Percentiles rank a stretch among this genome's conserved stretches.
These are phyloP conservation scores for Tolypeutes matacus DNA, from an alignment of 2,797 vertebrate species.

Conservation along the genomic window DNA sequence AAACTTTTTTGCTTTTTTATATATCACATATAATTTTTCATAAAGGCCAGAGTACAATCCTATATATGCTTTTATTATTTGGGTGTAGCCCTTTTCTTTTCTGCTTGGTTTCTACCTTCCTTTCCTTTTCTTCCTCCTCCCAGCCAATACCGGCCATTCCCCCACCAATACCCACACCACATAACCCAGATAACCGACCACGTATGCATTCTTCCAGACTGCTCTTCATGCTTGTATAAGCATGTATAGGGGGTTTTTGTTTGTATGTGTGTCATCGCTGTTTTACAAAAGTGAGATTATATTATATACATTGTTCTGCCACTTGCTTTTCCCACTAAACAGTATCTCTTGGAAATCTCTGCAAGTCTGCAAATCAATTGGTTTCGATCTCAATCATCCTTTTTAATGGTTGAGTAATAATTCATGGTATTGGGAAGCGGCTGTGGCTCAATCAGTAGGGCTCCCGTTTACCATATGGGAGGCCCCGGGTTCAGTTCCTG, in stretches of 20 bases:
- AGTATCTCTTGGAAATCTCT: not conserved
- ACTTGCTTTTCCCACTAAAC: not conserved
- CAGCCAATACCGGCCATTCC: not conserved
- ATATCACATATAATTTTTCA: not conserved
- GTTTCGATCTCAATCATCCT: conserved; percentile 52
- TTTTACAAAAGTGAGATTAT: conserved; percentile 20
- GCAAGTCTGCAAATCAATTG: conserved; percentile 25
- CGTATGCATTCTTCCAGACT: not conserved
- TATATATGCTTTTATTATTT: not conserved
- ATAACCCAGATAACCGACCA: not conserved
- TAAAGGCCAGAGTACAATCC: not conserved
- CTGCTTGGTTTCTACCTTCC: not conserved
- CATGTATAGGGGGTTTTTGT: not conserved
- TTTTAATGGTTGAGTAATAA: conserved; percentile 48
- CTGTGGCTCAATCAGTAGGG: too few relatives aligned
- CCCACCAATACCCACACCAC: not conserved
- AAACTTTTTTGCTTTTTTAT: not conserved
- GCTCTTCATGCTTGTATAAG: not conserved
- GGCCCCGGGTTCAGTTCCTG: too few relatives aligned
- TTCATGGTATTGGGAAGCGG: not conserved
- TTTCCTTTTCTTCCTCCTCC: not conserved
- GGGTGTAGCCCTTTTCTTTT: not conserved
- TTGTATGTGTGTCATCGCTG: not conserved
- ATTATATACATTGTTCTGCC: not conserved
- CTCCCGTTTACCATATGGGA: too few relatives aligned